These are phyloP conservation scores for Rhipidura dahli DNA, from an alignment of 2,113 vertebrate genomes.

Conservation along the genomic window DNA sequence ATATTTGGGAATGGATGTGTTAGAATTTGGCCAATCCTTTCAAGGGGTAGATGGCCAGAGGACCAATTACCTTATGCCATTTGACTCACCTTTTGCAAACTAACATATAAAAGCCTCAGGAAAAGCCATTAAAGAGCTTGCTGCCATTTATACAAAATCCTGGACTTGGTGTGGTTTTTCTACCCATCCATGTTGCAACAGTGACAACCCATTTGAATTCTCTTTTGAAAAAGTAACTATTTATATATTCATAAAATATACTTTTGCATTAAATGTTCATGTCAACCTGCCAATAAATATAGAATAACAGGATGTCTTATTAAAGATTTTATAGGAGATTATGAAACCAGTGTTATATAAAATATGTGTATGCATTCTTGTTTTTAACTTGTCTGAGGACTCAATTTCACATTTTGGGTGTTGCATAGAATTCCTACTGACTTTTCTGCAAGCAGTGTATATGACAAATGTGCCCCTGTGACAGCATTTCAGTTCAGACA, in stretches of 20 bases:
- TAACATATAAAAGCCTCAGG: too few relatives aligned
- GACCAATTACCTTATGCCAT: too few relatives aligned
- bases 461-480: background rate
- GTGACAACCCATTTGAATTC: background rate
- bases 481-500: background rate
- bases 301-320: background rate
- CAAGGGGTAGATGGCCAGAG: too few relatives aligned
- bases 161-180: too few relatives aligned
- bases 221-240: background rate
- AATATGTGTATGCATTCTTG: background rate
- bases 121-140: too few relatives aligned
- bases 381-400: background rate
- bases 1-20: too few relatives aligned
- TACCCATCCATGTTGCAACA: too few relatives aligned
- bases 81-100: too few relatives aligned
- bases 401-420: background rate
- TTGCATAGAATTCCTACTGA: background rate
- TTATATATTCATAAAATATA: background rate
- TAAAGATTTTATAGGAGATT: background rate
- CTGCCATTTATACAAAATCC: too few relatives aligned
- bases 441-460: background rate
- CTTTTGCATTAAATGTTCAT: background rate
- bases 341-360: background rate
- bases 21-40: too few relatives aligned
- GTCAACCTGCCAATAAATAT: background rate